phyloP scores from a whole-genome alignment of 2,113 vertebrate genomes.

The Scartelaos histophorus region DNA sequence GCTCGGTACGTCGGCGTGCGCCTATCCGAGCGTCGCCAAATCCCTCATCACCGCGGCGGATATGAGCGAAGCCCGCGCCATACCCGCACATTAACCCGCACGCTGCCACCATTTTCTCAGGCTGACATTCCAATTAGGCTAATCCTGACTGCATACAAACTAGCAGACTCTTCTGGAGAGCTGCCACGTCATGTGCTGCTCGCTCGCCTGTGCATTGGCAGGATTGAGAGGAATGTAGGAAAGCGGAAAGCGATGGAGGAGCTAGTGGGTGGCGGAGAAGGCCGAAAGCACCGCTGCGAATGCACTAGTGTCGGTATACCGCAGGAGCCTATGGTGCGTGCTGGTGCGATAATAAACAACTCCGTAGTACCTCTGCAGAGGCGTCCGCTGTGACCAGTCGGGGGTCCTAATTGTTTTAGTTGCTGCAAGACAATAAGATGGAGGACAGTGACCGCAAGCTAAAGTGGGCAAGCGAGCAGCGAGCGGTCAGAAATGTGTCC shows the following conservation, averaged over 20 bases:
- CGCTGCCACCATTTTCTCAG: constrained; percentile 71
- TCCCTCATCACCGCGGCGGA: constrained; percentile 49
- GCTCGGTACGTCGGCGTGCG: constrained; percentile 1
- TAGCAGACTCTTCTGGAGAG: constrained; percentile 56
- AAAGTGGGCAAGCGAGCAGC: neutral
- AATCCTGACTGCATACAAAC: constrained; percentile 70
- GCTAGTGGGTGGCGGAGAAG: constrained; percentile 9
- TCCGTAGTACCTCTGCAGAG: constrained; percentile 59
- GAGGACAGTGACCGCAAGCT: constrained; percentile 22
- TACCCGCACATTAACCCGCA: constrained; percentile 68
- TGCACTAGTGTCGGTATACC: constrained; percentile 29
- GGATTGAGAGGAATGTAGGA: constrained; percentile 39
- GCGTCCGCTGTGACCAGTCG: constrained; percentile 74
- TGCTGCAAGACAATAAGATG: constrained; percentile 79
- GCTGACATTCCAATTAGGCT: constrained; percentile 77
- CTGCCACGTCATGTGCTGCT: constrained; percentile 53
- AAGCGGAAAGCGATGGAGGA: constrained; percentile 22
- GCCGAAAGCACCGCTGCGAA: constrained; percentile 26
- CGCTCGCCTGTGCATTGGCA: constrained; percentile 50
- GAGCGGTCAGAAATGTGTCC: constrained; percentile 73
- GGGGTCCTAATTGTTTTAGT: constrained; percentile 78
- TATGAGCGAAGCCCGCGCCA: constrained; percentile 55
- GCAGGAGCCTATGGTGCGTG: constrained; percentile 50
- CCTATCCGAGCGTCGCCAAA: constrained; percentile 50
- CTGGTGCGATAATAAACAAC: constrained; percentile 73